Evolutionary conservation across 2,888 invertebrate species (phyloP).

Genomic region (Ectemnius continuus): DNA sequence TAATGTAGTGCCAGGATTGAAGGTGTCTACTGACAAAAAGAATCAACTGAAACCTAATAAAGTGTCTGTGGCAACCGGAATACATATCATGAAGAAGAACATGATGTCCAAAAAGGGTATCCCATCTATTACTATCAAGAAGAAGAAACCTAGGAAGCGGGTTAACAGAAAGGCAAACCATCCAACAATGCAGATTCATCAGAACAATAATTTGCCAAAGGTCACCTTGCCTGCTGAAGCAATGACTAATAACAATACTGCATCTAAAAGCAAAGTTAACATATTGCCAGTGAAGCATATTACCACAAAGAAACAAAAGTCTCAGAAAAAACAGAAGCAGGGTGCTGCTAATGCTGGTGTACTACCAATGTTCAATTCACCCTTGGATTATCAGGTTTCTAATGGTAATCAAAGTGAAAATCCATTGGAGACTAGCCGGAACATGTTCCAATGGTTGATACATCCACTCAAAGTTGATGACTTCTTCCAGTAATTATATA

Average conservation of each 20-base stretch:
- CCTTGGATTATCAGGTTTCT: not conserved
- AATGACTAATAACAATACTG: not conserved
- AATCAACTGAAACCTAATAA: conserved; percentile 12
- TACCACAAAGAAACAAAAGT: not conserved
- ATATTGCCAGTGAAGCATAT: not conserved
- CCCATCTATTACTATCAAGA: conserved; percentile 17
- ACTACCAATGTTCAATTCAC: not conserved
- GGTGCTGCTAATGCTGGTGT: not conserved
- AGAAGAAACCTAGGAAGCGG: conserved; percentile 11
- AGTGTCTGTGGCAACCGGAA: not conserved
- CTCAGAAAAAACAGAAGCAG: not conserved
- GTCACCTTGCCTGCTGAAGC: not conserved
- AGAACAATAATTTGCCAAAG: not conserved
- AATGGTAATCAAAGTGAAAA: conserved; percentile 29
- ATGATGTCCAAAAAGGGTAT: not conserved
- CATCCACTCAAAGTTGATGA: conserved; percentile 33
- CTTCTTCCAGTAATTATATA: conserved; percentile 41
- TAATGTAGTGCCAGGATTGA: not conserved
- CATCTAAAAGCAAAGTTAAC: not conserved
- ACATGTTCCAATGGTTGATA: conserved; percentile 43
- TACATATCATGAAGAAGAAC: not conserved
- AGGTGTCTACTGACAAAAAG: conserved; percentile 1
- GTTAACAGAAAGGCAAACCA: conserved; percentile 3
- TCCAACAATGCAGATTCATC: not conserved
- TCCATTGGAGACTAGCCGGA: conserved; percentile 23